These are phyloP conservation scores for Lindbergichthys nudifrons DNA, from an alignment of 2,797 vertebrate genomes.

Conservation along the genomic window DNA sequence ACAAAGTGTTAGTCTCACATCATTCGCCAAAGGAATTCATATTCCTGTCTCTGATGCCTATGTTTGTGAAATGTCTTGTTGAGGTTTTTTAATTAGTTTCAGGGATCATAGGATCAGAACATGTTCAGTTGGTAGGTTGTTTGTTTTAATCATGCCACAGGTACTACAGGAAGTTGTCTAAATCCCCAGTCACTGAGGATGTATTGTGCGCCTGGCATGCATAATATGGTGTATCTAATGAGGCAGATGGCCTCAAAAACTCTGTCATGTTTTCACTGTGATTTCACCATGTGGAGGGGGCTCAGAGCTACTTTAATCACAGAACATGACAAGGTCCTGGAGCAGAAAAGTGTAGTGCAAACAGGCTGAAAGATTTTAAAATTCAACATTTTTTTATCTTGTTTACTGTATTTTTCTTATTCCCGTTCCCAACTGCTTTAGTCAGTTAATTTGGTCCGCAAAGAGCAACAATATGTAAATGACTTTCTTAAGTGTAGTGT, in stretches of 20 bases:
- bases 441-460: neutral
- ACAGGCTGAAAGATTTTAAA: constrained; percentile 19
- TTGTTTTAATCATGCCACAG: constrained; percentile 33
- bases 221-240: constrained; percentile 39
- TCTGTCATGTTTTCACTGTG: constrained; percentile 45
- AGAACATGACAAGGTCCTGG: constrained; percentile 39
- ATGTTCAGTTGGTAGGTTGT: neutral
- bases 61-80: neutral
- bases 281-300: constrained; percentile 40
- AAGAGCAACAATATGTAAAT: too few relatives aligned
- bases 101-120: neutral
- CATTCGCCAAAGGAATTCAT: neutral
- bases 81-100: constrained; percentile 6
- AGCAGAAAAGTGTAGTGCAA: constrained; percentile 21
- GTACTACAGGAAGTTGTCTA: constrained; percentile 32
- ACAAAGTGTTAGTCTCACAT: neutral
- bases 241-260: constrained; percentile 65
- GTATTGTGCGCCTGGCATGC: neutral
- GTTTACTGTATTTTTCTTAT: neutral
- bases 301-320: constrained; percentile 53
- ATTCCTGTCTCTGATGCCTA: neutral
- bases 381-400: constrained; percentile 5
- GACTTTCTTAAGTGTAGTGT: too few relatives aligned
- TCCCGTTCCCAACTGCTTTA: neutral
- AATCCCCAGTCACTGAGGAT: constrained; percentile 43